These are phyloP conservation scores for Mythimna albipuncta DNA, from an alignment of 2,888 invertebrate genomes.

Conservation along the genomic window DNA sequence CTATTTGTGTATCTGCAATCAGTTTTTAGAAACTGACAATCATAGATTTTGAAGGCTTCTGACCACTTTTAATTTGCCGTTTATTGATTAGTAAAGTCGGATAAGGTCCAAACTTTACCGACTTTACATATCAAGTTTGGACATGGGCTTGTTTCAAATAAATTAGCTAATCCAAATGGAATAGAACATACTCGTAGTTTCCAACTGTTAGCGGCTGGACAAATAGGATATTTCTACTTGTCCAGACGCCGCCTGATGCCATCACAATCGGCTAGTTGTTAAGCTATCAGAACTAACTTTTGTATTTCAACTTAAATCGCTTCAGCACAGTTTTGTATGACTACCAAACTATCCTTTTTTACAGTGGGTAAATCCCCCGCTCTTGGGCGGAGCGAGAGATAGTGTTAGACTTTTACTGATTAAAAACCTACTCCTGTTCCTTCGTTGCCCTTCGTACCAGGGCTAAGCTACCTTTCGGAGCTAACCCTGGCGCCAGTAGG, in stretches of 20 bases:
- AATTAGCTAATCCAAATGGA: constrained; percentile 4
- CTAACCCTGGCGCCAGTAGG: too few relatives aligned
- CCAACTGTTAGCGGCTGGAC: not conserved
- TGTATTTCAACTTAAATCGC: constrained; percentile 8
- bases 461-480: too few relatives aligned
- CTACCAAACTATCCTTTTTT: not conserved
- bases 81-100: constrained; percentile 15
- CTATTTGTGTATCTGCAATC: constrained; percentile 61
- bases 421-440: too few relatives aligned
- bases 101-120: not conserved
- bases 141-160: not conserved
- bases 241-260: not conserved
- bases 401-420: too few relatives aligned
- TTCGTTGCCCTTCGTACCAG: too few relatives aligned
- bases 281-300: constrained; percentile 21
- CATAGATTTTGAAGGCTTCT: constrained; percentile 42
- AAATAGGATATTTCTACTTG: constrained; percentile 1
- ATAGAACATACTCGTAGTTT: constrained; percentile 2
- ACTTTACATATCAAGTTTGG: not conserved
- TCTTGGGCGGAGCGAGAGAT: too few relatives aligned
- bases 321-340: constrained; percentile 1
- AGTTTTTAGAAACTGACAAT: constrained; percentile 55
- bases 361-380: too few relatives aligned
- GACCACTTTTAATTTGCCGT: constrained; percentile 43
- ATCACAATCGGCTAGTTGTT: constrained; percentile 2